Evolutionary conservation across 1,140 invertebrate species (phyloP).

Genomic region (Drosophila watanabei): DNA sequence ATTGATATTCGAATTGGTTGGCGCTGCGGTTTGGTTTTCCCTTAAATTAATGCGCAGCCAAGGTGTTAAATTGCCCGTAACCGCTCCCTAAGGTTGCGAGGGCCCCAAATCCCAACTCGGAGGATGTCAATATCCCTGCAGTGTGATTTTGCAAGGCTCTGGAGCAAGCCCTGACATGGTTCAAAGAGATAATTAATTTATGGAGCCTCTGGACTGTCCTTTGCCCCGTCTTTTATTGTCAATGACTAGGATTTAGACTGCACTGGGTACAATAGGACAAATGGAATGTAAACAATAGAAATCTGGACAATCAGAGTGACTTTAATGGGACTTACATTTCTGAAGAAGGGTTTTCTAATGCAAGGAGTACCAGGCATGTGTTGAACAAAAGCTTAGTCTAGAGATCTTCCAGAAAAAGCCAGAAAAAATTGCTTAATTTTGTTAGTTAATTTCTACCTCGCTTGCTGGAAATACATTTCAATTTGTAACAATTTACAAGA

Average conservation of each 20-base stretch:
- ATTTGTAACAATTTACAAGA: too few species aligned
- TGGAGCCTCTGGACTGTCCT: background rate
- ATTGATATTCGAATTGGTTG: constrained; percentile 62
- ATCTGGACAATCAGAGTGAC: background rate
- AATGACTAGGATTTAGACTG: background rate
- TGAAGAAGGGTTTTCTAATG: background rate
- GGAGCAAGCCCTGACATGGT: background rate
- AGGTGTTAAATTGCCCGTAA: constrained; percentile 56
- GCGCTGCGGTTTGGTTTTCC: constrained; percentile 14
- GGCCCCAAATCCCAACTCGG: too few species aligned
- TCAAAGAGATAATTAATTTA: constrained; percentile 51
- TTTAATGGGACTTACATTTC: background rate
- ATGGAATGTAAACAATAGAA: constrained; percentile 10
- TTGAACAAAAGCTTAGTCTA: background rate
- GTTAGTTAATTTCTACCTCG: too few species aligned
- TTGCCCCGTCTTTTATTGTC: background rate
- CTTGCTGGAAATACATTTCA: too few species aligned
- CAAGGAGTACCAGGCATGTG: background rate
- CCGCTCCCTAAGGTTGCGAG: constrained; percentile 11
- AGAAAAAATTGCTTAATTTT: too few species aligned
- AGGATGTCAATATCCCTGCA: constrained; percentile 7
- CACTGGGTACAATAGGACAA: background rate
- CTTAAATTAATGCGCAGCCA: constrained; percentile 41
- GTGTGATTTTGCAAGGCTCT: background rate
- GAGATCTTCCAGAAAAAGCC: too few species aligned